These are phyloP conservation scores for Drosophila borborema DNA, from an alignment of 2,888 invertebrate species.

Conservation along the genomic window DNA sequence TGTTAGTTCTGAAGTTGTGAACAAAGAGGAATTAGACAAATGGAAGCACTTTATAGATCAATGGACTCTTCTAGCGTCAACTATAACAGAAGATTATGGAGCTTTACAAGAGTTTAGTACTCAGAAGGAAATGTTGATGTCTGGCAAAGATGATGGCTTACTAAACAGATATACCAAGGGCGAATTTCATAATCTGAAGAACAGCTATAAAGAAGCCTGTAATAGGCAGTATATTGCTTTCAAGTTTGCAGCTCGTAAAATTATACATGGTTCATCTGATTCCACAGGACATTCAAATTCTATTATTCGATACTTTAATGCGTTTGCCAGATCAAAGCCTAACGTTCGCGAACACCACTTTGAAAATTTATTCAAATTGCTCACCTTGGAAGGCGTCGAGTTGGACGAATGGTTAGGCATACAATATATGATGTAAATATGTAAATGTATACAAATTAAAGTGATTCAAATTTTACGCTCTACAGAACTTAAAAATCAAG, in stretches of 20 bases:
- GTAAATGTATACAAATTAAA: not conserved
- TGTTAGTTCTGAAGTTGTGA: not conserved
- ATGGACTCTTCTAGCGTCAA: not conserved
- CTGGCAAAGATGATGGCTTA: not conserved
- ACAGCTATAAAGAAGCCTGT: not conserved
- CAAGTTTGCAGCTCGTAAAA: not conserved
- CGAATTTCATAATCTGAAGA: not conserved
- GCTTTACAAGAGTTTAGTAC: not conserved
- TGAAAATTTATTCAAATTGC: not conserved
- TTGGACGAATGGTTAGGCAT: not conserved
- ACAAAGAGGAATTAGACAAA: not conserved
- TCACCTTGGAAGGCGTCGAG: constrained; percentile 1
- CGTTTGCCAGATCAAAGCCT: not conserved
- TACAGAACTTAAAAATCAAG: not conserved
- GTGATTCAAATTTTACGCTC: not conserved
- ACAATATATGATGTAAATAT: not conserved
- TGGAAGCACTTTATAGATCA: not conserved
- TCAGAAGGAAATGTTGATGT: not conserved
- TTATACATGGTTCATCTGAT: not conserved
- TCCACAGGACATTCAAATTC: not conserved
- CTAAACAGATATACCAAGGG: not conserved
- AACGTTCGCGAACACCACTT: not conserved
- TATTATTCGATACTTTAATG: not conserved
- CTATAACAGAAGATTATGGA: not conserved
- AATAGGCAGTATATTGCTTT: not conserved